Base-by-base conservation (phyloP, 1,140 invertebrate genomes). In the Myzus persicae region DNA sequence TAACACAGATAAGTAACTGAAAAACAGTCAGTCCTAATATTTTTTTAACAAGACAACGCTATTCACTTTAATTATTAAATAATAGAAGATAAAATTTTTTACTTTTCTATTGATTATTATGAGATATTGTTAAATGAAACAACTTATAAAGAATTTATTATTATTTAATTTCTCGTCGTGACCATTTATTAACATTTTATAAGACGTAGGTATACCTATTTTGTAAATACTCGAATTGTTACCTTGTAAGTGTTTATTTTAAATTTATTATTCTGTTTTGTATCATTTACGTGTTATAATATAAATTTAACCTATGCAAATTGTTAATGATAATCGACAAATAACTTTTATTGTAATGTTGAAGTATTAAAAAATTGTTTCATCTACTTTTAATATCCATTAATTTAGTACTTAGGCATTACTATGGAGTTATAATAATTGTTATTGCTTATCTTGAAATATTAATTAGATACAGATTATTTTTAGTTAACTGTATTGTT, bases 1-100 rank as follows among this genome's bases (percentile, higher is more conserved):
- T 51, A 89, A 51, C 22, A 51, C 20, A 89, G 46, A 89, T 89
- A 51, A 89, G 48, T 24, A n/a, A 48, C n/a, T 88, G 82, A 48
- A 48, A 85, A 85, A 42, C 38, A 44, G 82, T 31, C 11, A 31
- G 40, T 85, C 24, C 38, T 82, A 24, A 40, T 40, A 82, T 82
- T 40, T 82, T 44, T 51, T 82, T 24, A 82, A 82, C 36, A 82
- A 42, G 42, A 46, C 40, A 87, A 44, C 40, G 42, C 26, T 87
- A 87, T 87, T 87, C 84, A 46, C 31, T 14, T 87, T n/a, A 46
- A 4, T 84, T 11, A 84, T 40, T 26, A 40, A 42, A 42, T 82
- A 38, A 82, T 38, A 82, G 31, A 82, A 82, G 81, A 82, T 38
- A 40, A 24, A 24, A 82, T 82, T 2, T 26, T 11, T 40, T 40